Evolutionary conservation across 2,113 vertebrate genomes (phyloP), one percentile per base, ranked within the genome.

Genomic region (Eolophus roseicapilla): DNA sequence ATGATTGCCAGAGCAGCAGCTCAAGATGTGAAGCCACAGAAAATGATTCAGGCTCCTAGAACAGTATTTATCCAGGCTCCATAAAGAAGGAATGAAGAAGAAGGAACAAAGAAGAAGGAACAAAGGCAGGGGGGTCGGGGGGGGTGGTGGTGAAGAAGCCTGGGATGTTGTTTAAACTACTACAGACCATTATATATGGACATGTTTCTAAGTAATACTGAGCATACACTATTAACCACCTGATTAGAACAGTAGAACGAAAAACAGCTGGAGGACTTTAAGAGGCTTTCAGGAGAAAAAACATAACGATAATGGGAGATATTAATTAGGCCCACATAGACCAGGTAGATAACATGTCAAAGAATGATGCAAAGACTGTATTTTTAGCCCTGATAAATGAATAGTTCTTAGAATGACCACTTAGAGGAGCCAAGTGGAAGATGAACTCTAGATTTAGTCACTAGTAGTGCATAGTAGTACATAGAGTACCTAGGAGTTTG

Each of bases 371-470:
- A 86, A 88, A 79, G 50, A 70, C 65, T 55, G 60, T 80, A 88
- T 92, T 95, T 97, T 95, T 95, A 96, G 81, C 47, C 43, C 46
- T 57, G 25, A 59, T 82, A 84, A 94, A 64, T 62, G 29, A 50
- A 35, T 50, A 78, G 47, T 91, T 96, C 95, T 93, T 81, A 89
- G 83, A 95, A 93, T 25, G 89, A 82, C 77, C 77, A 89, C 86
- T 97, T 65, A 82, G 55, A 88, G 69, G 44, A 86, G 28, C 29
- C 43, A 86, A 91, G 80, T 37, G 75, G 89, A 92, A 33, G 47
- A 71, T 10, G 73, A 90, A 55, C 31, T 86, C 88, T 74, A 88
- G 75, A 84, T 90, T 78, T 84, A 92, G 81, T 64, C 69, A 84
- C 0, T 0, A 91, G 52, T n/a, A 60, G 77, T 55, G 70, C 73